Evolutionary conservation across 2,888 invertebrate species (phyloP), one percentile per base, ranked within the genome.

Genomic region (Rugalucina vietnamica): DNA sequence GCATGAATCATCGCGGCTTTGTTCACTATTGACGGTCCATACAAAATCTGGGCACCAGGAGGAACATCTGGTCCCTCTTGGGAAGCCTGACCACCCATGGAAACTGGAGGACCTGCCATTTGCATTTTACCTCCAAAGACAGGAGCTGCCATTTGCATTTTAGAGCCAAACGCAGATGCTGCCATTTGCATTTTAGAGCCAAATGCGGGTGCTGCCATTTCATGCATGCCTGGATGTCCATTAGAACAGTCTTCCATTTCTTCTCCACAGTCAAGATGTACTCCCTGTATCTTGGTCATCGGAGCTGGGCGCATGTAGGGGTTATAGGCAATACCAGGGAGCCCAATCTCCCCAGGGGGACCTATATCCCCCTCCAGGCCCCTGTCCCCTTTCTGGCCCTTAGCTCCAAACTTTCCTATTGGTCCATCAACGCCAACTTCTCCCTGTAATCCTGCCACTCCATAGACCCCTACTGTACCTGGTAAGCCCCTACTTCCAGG

Each of bases 311-410:
- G 34, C 12, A 49, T 70, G 36, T 81, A 83, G 0, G 87, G 87
- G 79, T 87, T 80, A 74, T 87, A 87, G 21, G 79, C 39, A 5
- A 80, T 83, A 5, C 87, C 87, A 18, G 87, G 85, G 29, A 43
- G 49, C 2, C 87, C 87, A 5, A 81, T 71, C 24, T 71, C 65
- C 1, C 87, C 87, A 70, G 77, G 81, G n/a, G 73, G 71, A 21
- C 87, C 87, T 21, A 72, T 60, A 4, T 81, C 79, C 1, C 87
- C 87, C 29, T 37, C 54, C 5, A 69, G 24, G 10, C 87, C 87
- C 12, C 79, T 43, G 21, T 81, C 87, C 29, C 85, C 85, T 76
- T 82, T 79, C 43, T 27, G 10, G 8, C 87, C 87, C n/a, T 70
- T 65, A 21, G 60, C 50, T 34, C 87, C 87, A 1, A 32, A 12